Conservation (phyloP, 1,140 invertebrate genomes). For the Zaprionus kolodkinae region DNA sequence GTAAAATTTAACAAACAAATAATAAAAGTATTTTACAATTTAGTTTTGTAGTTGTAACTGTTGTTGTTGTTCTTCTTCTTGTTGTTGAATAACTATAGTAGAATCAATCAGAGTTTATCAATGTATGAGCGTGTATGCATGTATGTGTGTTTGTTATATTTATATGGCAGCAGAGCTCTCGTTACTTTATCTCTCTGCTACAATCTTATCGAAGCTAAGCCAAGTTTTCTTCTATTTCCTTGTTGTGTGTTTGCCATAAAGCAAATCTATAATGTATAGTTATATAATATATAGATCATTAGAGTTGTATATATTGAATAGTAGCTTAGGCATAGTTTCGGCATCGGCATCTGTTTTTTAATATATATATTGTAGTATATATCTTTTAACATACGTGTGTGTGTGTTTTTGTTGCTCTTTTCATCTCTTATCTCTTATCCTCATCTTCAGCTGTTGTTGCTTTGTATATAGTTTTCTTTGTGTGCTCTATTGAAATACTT, state of each 20-base stretch:
- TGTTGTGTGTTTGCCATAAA: conserved; percentile 17
- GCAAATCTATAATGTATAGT: conserved; percentile 37
- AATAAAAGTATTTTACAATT: conserved; percentile 48
- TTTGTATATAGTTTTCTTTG: conserved; percentile 50
- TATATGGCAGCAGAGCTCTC: conserved; percentile 34
- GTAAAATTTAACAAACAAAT: conserved; percentile 54
- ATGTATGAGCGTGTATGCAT: conserved; percentile 39
- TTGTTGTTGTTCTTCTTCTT: conserved; percentile 53
- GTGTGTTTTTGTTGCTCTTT: not conserved
- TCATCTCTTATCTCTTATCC: not conserved
- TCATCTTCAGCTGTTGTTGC: not conserved
- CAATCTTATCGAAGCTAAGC: conserved; percentile 50
- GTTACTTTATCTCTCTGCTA: not conserved
- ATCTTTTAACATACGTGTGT: conserved; percentile 19
- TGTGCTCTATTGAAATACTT: conserved; percentile 47
- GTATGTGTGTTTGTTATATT: conserved; percentile 31
- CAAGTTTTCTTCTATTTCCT: conserved; percentile 25
- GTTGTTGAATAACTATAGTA: conserved; percentile 60
- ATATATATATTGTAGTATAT: conserved; percentile 27
- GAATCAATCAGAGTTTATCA: conserved; percentile 52
- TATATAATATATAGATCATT: conserved; percentile 31
- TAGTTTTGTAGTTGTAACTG: conserved; percentile 40
- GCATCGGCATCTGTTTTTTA: conserved; percentile 27
- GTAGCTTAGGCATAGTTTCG: conserved; percentile 53
- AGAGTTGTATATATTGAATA: conserved; percentile 43